These are phyloP conservation scores for Congeria kusceri DNA, from an alignment of 2,888 invertebrate species.

Conservation along the genomic window DNA sequence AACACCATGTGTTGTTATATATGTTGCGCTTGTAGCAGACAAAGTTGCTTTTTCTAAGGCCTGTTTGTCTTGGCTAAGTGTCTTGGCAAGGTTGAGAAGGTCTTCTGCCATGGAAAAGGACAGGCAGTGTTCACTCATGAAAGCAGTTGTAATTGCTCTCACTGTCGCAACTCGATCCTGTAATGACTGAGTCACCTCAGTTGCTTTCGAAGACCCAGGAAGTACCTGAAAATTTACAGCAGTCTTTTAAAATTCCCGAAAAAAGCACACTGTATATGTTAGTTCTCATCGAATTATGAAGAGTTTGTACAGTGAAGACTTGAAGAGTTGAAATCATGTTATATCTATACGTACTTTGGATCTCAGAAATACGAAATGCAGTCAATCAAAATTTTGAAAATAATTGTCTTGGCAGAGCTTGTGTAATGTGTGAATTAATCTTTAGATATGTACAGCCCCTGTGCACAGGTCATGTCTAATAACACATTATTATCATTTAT, in stretches of 20 bases:
- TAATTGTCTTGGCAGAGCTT: too few relatives aligned
- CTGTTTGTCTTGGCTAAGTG: not conserved
- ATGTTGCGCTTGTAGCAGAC: not conserved
- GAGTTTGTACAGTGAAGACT: too few relatives aligned
- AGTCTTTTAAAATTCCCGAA: not conserved
- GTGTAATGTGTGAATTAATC: too few relatives aligned
- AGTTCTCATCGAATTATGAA: too few relatives aligned
- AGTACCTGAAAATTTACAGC: not conserved
- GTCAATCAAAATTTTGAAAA: too few relatives aligned
- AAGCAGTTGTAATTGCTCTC: slow-evolving; percentile 4
- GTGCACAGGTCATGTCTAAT: too few relatives aligned
- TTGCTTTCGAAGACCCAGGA: slow-evolving; percentile 1
- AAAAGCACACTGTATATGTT: too few relatives aligned
- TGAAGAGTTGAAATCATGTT: too few relatives aligned
- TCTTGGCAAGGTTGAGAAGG: not conserved
- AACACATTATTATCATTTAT: too few relatives aligned
- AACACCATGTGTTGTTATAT: not conserved
- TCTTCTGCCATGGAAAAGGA: not conserved
- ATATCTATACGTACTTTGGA: too few relatives aligned
- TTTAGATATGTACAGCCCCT: too few relatives aligned
- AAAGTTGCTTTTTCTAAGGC: slow-evolving; percentile 4
- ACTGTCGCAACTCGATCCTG: not conserved
- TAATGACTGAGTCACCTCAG: not conserved
- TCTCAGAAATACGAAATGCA: too few relatives aligned
- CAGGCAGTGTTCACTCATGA: slow-evolving; percentile 8